Conservation (phyloP, 2,888 invertebrate genomes). For the Halictus quadricinctus region DNA sequence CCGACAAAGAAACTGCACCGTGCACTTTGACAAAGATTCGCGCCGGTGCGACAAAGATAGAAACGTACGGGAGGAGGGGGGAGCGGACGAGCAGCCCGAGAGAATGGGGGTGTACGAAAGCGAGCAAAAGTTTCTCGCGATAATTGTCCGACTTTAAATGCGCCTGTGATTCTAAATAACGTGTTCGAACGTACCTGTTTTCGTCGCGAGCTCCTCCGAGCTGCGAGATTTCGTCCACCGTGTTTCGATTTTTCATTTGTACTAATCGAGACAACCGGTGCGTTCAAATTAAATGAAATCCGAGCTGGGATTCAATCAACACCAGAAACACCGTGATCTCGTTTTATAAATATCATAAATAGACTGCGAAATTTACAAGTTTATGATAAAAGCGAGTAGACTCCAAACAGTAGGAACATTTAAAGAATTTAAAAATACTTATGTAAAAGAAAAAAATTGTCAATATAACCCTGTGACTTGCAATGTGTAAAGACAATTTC, state of each 20-base stretch:
- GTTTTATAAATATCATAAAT: neutral
- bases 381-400: too few relatives aligned
- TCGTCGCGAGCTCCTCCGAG: neutral
- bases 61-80: neutral
- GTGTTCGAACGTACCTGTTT: slow-evolving; percentile 42
- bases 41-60: slow-evolving; percentile 18
- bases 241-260: neutral
- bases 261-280: too few relatives aligned
- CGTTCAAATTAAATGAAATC: neutral
- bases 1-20: slow-evolving; percentile 57
- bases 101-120: slow-evolving; percentile 49
- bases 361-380: neutral
- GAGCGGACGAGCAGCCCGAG: slow-evolving; percentile 3
- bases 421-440: too few relatives aligned
- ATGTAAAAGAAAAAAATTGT: too few relatives aligned
- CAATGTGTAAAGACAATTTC: too few relatives aligned
- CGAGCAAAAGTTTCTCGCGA: slow-evolving; percentile 59
- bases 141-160: slow-evolving; percentile 60
- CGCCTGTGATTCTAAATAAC: slow-evolving; percentile 54
- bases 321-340: too few relatives aligned
- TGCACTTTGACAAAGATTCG: slow-evolving; percentile 65
- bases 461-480: too few relatives aligned
- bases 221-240: slow-evolving; percentile 13
- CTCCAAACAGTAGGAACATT: too few relatives aligned
- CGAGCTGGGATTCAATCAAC: neutral